These are phyloP conservation scores for Holcopasites calliopsidis DNA, from an alignment of 1,140 invertebrate genomes.

Conservation along the genomic window DNA sequence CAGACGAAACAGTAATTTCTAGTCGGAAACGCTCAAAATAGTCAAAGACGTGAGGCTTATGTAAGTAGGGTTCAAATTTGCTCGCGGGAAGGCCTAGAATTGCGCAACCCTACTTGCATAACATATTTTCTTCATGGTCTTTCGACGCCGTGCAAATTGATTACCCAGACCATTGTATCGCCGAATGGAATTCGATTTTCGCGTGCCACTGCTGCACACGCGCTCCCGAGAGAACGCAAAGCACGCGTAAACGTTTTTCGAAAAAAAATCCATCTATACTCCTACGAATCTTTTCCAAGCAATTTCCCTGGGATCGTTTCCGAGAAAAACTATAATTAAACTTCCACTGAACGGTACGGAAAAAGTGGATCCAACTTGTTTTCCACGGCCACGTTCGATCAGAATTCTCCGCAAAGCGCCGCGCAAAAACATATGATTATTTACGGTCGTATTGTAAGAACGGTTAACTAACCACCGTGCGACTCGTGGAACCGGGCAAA, in stretches of 20 bases:
- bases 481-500: not conserved
- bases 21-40: conserved; percentile 1
- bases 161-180: not conserved
- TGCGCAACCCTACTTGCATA: conserved; percentile 16
- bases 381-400: not conserved
- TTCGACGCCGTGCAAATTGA: not conserved
- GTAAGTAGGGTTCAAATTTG: conserved; percentile 1
- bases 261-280: too few species aligned
- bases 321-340: not conserved
- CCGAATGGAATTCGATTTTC: not conserved
- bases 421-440: too few species aligned
- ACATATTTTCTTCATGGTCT: not conserved
- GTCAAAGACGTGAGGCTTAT: not conserved
- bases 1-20: not conserved
- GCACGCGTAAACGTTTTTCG: not conserved
- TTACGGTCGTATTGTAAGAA: not conserved
- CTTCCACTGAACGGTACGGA: too few species aligned
- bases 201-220: not conserved
- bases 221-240: not conserved
- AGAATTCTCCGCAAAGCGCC: not conserved
- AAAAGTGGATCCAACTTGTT: too few species aligned
- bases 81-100: not conserved
- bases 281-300: not conserved
- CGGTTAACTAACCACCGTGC: not conserved
- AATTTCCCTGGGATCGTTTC: not conserved